Base-by-base conservation (phyloP, 1,140 invertebrate species). In the Pteromalus puparum region DNA sequence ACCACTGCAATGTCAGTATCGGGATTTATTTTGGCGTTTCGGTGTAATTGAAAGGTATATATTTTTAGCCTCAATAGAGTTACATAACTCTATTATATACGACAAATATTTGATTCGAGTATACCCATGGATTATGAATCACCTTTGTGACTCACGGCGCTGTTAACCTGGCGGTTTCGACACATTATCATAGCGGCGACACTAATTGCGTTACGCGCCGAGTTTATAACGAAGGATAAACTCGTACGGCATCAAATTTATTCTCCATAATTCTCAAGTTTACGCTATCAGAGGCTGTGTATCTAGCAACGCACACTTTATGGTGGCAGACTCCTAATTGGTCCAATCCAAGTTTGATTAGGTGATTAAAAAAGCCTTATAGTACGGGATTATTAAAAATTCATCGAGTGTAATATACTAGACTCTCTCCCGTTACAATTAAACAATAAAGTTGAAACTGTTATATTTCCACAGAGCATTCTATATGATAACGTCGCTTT, bases 131-230 rank as follows among this genome's bases (percentile, higher is more conserved):
- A 18, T 18, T 3, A 61, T 81, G 80, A 81, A n/a, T 81, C 80
- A 81, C 67, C 65, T 73, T 34, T 38, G 21, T 81, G 80, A 81
- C 70, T 81, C 80, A 81, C 18, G 9, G 10, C 15, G 67, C 46
- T 34, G 26, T 73, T 81, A 81, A 48, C 12, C 68, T 74, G 46
- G 9, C 2, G 24, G 26, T 70, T 81, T 81, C 13, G 26, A 72
- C 65, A 42, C 28, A 38, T 61, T 53, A 81, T 68, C n/a, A n/a
- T 68, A 68, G 26, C 10, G 18, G 53, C 67, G 24, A 70, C 15
- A 18, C 26, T 70, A 70, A 70, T 70, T 70, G 26, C 21, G 67
- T 70, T 70, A 28, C 12, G 15, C 12, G 67, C 67, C 18, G 48
- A 53, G 13, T 53, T 53, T 48, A 15, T 53, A 53, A 53, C 42